Conservation (phyloP, 2,113 vertebrate genomes). For the Myanophis thanlyinensis region DNA sequence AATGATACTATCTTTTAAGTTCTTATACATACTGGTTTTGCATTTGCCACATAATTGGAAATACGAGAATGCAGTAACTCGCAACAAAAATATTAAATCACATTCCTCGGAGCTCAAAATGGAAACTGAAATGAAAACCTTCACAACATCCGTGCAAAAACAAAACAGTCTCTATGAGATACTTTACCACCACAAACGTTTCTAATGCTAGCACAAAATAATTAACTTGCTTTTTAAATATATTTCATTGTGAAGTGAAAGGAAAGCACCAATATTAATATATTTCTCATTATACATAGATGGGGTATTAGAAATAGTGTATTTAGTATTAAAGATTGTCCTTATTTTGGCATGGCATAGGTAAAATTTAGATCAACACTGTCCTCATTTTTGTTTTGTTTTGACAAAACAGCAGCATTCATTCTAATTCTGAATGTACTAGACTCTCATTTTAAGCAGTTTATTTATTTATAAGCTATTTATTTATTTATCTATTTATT, state of each 20-base stretch:
- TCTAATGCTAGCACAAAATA: slow-evolving; percentile 52
- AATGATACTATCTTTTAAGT: slow-evolving; percentile 11
- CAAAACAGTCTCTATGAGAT: background rate
- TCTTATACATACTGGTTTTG: slow-evolving; percentile 9
- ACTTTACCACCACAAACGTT: slow-evolving; percentile 33
- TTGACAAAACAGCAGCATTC: background rate
- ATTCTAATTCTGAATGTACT: background rate
- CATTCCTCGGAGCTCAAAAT: background rate
- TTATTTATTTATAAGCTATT: background rate
- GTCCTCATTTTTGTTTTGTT: background rate
- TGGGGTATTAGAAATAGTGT: slow-evolving; percentile 22
- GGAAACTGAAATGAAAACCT: slow-evolving; percentile 38
- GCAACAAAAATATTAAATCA: slow-evolving; percentile 32
- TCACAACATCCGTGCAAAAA: slow-evolving; percentile 27
- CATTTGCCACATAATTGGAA: slow-evolving; percentile 23
- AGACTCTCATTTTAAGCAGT: background rate
- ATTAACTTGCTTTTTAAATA: slow-evolving; percentile 53
- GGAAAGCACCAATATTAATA: background rate
- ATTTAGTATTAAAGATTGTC: slow-evolving; percentile 26
- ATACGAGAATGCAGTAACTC: slow-evolving; percentile 17
- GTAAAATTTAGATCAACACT: background rate
- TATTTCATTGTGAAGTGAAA: slow-evolving; percentile 51
- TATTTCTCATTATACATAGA: slow-evolving; percentile 25
- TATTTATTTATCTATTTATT: background rate
- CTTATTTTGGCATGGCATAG: background rate